These are phyloP conservation scores for Bucco capensis DNA, from an alignment of 2,113 vertebrate genomes.

Conservation along the genomic window DNA sequence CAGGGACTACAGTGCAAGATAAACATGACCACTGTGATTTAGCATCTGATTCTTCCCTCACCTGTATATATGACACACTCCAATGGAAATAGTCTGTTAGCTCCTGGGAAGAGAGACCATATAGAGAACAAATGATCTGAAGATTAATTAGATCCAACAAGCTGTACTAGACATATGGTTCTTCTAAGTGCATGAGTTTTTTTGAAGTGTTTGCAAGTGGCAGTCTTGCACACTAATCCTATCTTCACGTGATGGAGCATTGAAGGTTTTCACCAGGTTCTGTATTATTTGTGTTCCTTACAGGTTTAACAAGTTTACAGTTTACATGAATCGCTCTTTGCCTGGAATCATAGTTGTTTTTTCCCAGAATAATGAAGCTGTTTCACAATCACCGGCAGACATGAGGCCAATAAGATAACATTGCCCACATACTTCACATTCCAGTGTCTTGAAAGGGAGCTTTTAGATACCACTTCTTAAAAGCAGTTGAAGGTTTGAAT, in stretches of 20 bases:
- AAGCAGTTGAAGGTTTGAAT: conserved; percentile 7
- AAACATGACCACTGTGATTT: not conserved
- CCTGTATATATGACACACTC: not conserved
- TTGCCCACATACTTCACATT: conserved; percentile 56
- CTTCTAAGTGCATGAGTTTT: not conserved
- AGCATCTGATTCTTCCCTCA: not conserved
- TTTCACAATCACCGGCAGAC: conserved; percentile 58
- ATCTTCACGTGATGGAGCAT: not conserved
- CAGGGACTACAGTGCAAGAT: not conserved
- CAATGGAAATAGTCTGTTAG: not conserved
- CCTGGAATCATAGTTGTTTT: conserved; percentile 12
- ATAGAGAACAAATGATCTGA: not conserved
- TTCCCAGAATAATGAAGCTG: conserved; percentile 41
- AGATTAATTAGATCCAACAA: not conserved
- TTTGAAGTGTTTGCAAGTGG: not conserved
- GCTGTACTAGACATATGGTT: not conserved
- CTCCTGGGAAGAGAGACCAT: not conserved
- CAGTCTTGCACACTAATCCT: not conserved
- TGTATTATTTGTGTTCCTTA: not conserved
- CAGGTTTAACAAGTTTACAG: conserved; percentile 17
- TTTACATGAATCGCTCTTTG: conserved; percentile 9
- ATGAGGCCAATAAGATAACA: conserved; percentile 54
- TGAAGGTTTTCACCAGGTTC: not conserved
- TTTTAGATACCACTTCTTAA: conserved; percentile 41
- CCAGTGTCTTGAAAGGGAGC: conserved; percentile 20